These are phyloP conservation scores for Mus pahari DNA, from an alignment of 2,113 vertebrate genomes.

Conservation along the genomic window DNA sequence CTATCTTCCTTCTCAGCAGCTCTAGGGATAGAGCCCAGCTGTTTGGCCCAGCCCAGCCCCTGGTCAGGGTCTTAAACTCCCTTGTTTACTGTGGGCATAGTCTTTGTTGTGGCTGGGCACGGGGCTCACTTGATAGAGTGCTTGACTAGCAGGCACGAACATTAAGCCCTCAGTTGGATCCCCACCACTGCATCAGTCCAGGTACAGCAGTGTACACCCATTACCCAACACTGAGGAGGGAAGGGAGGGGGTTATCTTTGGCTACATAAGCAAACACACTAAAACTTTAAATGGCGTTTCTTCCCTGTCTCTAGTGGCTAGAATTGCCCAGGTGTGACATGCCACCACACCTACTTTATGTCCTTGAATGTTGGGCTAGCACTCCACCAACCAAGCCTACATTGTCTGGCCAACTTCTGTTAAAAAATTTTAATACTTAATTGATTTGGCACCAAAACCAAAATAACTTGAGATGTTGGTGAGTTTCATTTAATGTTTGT, in stretches of 20 bases:
- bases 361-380: background rate
- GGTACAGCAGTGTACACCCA: background rate
- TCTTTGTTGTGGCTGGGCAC: background rate
- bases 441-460: background rate
- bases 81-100: too few relatives aligned
- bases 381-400: background rate
- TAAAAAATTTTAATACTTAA: background rate
- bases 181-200: background rate
- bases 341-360: background rate
- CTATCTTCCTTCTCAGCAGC: background rate
- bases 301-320: background rate
- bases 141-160: background rate
- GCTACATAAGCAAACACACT: background rate
- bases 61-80: background rate
- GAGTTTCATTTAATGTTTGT: background rate
- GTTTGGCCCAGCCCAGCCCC: background rate
- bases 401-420: background rate
- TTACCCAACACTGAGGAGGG: too few relatives aligned
- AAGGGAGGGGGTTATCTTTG: background rate
- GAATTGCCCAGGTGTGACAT: too few relatives aligned
- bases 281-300: background rate
- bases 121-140: too few relatives aligned
- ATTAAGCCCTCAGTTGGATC: background rate
- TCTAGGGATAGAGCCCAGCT: too few relatives aligned
- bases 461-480: background rate